Evolutionary conservation across 2,888 invertebrate genomes (phyloP), one percentile per base, ranked within the genome.

Genomic region (Coleophora flavipennella): DNA sequence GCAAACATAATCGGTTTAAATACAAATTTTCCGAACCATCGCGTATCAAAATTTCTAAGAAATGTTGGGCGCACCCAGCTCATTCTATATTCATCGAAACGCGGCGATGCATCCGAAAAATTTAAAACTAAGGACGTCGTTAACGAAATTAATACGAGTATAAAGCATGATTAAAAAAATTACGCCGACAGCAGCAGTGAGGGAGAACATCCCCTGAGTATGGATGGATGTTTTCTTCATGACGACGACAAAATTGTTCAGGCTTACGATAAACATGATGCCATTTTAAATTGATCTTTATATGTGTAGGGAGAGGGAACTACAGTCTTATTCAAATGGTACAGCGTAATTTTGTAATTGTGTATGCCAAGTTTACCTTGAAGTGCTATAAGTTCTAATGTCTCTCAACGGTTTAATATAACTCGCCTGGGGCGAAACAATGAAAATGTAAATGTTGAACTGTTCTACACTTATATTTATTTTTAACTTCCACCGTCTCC

Each of bases 91-190:
- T 83, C 83, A 83, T 80, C 68, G 79, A 77, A 79, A 79, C 53
- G 63, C 69, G 64, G 47, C 62, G 65, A 65, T 50, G 67, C 71
- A 68, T 69, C 59, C 66, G 60, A 71, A 72, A 60, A 71, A 62
- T 62, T 59, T 62, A 55, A 55, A 51, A 59, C 69, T 74, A 71
- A 75, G 76, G 67, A 53, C 64, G 64, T 77, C 78, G 77, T 83
- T 83, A 81, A 80, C 68, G 77, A 81, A 84, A 83, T 84, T 81
- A 84, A 83, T 83, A 78, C 69, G 73, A 71, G 67, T 73, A 83
- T 84, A 84, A 84, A 84, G 64, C 73, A 84, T 80, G 83, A 84
- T 84, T 83, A 80, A 83, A 83, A 84, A 83, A 81, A 84, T 79
- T 81, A 79, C 75, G 63, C 56, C 70, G 71, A 76, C 76, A 69